Conservation (phyloP, 2,888 invertebrate genomes). For the Bembecia ichneumoniformis region DNA sequence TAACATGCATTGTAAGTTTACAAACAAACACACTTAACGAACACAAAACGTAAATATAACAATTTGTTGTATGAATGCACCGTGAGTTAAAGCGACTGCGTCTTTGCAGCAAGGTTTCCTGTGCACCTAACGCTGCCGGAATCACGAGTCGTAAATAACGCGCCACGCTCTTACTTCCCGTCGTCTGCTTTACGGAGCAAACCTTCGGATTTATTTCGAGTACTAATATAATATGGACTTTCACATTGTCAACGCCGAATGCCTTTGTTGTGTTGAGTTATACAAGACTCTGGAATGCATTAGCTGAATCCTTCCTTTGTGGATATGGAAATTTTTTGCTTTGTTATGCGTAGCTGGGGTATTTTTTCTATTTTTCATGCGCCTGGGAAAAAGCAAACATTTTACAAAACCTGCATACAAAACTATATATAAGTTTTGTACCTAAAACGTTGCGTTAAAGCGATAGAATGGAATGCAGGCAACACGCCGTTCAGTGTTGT, state of each 20-base stretch:
- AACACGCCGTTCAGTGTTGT: constrained; percentile 30
- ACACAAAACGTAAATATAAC: not conserved
- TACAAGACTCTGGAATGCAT: not conserved
- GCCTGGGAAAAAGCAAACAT: not conserved
- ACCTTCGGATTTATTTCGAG: constrained; percentile 30
- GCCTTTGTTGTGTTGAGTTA: not conserved
- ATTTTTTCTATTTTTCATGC: not conserved
- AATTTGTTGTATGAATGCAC: constrained; percentile 18
- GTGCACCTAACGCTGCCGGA: constrained; percentile 45
- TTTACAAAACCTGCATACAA: not conserved
- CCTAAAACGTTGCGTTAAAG: constrained; percentile 36
- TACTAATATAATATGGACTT: constrained; percentile 20
- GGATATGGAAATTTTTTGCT: not conserved
- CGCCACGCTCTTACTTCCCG: constrained; percentile 51
- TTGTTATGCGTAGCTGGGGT: not conserved
- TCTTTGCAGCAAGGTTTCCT: constrained; percentile 35
- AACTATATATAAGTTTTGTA: constrained; percentile 8
- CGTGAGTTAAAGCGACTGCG: constrained; percentile 27
- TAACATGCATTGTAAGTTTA: too few relatives aligned
- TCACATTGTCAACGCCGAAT: not conserved
- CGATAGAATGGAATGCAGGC: constrained; percentile 49
- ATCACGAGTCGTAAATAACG: constrained; percentile 61
- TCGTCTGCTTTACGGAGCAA: constrained; percentile 38
- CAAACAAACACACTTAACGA: not conserved
- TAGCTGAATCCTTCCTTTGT: not conserved